Percentiles rank a stretch among this genome's conserved stretches.
phyloP scores from a whole-genome alignment of 2,113 vertebrate genomes.

The Gnathonemus echidnorhynchus region DNA sequence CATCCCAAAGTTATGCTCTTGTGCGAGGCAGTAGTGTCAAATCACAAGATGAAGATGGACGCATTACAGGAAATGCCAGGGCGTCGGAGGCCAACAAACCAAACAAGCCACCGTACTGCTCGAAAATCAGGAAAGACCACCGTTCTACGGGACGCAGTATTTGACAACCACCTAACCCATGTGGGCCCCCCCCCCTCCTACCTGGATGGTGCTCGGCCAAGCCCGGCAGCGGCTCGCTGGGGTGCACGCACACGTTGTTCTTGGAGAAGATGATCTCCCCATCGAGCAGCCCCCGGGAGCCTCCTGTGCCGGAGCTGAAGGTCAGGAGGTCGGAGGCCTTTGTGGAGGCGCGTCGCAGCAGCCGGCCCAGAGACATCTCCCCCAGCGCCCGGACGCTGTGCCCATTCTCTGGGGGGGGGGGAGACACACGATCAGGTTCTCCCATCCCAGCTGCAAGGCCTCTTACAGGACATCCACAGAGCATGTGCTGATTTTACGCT shows the following conservation, averaged over 20 bases:
- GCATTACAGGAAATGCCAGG: too few relatives aligned
- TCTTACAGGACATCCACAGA: neutral
- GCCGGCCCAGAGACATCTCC: conserved; percentile 95
- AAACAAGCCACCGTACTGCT: neutral
- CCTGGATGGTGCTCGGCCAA: conserved; percentile 90
- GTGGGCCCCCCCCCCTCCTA: conserved; percentile 30
- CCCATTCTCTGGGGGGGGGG: conserved; percentile 74
- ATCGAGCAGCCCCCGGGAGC: conserved; percentile 61
- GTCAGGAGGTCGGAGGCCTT: conserved; percentile 94
- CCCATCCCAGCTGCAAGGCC: neutral
- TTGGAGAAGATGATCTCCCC: conserved; percentile 96
- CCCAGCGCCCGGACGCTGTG: conserved; percentile 54
- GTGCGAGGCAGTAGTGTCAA: too few relatives aligned
- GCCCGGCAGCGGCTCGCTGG: conserved; percentile 76
- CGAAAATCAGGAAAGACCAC: neutral
- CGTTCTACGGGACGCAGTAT: neutral
- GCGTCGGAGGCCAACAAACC: too few relatives aligned
- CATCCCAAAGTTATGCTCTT: neutral
- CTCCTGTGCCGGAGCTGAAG: conserved; percentile 62
- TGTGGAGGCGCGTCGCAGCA: conserved; percentile 90
- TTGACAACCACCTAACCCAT: neutral
- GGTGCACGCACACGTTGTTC: conserved; percentile 96
- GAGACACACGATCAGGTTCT: neutral
- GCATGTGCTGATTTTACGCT: neutral
- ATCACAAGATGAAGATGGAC: too few relatives aligned